Conservation (phyloP, 2,113 vertebrate genomes). For the Poecile atricapillus region DNA sequence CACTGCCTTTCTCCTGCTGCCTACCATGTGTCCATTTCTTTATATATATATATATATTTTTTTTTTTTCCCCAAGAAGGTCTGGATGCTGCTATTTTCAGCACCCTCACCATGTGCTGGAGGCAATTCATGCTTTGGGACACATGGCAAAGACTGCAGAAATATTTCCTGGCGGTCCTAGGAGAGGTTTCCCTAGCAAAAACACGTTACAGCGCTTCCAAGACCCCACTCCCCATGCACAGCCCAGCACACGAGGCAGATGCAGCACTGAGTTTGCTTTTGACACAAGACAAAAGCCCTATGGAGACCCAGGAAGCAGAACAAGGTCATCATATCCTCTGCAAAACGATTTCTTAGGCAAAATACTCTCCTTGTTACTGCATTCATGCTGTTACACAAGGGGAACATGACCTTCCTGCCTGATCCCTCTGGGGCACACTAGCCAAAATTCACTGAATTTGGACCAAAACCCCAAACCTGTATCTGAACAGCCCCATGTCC, state of each 20-base stretch:
- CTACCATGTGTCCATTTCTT: conserved; percentile 43
- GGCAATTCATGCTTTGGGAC: conserved; percentile 18
- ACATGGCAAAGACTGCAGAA: conserved; percentile 42
- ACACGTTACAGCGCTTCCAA: not conserved
- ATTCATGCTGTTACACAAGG: not conserved
- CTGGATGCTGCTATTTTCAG: conserved; percentile 45
- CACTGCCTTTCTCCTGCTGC: conserved; percentile 58
- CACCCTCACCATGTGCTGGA: conserved; percentile 26
- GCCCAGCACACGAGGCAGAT: not conserved
- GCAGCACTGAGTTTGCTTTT: not conserved
- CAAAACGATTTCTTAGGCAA: not conserved
- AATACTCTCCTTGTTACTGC: not conserved
- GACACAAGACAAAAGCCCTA: not conserved
- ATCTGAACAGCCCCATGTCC: not conserved
- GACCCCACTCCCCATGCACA: not conserved
- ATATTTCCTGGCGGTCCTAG: conserved; percentile 53
- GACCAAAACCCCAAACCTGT: not conserved
- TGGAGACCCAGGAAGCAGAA: not conserved
- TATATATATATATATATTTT: too few species aligned
- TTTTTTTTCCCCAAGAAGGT: not conserved
- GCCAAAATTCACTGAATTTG: not conserved
- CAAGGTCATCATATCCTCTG: not conserved
- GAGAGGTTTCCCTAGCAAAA: not conserved
- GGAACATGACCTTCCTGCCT: accelerated
- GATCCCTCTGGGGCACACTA: not conserved